phyloP scores from a whole-genome alignment of 2,797 vertebrate genomes.

The Etheostoma nigrum region DNA sequence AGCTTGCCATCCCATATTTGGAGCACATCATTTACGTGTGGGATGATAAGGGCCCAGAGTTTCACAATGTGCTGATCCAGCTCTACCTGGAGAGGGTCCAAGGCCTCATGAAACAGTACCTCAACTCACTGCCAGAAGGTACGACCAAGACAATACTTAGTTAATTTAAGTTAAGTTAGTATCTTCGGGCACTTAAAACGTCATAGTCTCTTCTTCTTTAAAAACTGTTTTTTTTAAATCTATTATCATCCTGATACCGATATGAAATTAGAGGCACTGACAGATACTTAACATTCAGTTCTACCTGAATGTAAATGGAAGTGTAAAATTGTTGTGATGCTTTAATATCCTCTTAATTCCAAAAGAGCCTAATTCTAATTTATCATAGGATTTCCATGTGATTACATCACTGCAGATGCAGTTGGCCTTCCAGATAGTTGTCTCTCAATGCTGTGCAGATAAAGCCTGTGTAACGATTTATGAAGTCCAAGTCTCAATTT shows the following conservation, averaged over 20 bases:
- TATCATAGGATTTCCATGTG: constrained; percentile 8
- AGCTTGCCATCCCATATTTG: constrained; percentile 94
- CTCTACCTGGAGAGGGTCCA: constrained; percentile 97
- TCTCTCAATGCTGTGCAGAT: constrained; percentile 18
- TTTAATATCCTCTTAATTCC: neutral
- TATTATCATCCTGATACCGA: neutral
- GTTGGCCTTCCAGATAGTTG: constrained; percentile 5
- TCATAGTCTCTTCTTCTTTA: neutral
- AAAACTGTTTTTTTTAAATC: too few relatives aligned
- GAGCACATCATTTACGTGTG: constrained; percentile 95
- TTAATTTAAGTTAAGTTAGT: neutral
- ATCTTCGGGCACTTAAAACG: neutral
- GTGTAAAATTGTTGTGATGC: too few relatives aligned
- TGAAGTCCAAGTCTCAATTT: constrained; percentile 29
- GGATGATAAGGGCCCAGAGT: constrained; percentile 92
- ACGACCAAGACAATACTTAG: constrained; percentile 1
- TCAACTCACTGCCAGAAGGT: constrained; percentile 92
- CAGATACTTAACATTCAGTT: neutral
- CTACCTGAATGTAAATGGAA: neutral
- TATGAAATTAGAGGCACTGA: neutral
- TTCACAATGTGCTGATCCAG: constrained; percentile 97
- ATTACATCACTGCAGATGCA: constrained; percentile 21
- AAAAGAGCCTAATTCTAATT: neutral
- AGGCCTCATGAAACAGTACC: constrained; percentile 96
- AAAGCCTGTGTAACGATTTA: constrained; percentile 13